These are phyloP conservation scores for Axea sp. DNA, from an alignment of 2,888 invertebrate genomes.

Conservation along the genomic window DNA sequence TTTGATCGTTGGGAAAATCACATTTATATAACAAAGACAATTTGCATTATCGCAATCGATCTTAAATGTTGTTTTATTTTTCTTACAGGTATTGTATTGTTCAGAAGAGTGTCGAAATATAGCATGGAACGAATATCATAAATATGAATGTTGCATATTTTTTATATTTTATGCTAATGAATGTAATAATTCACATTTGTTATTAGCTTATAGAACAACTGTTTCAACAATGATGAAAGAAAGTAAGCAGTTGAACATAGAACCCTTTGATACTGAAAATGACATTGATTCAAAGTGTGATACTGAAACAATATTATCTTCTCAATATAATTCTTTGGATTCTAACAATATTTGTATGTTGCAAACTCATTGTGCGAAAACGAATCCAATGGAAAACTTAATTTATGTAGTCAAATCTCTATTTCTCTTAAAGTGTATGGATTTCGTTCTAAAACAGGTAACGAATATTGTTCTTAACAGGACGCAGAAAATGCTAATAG, in stretches of 20 bases:
- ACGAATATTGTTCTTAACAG: slow-evolving; percentile 52
- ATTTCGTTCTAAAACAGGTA: slow-evolving; percentile 66
- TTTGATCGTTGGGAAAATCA: too few species aligned
- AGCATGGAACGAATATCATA: slow-evolving; percentile 76
- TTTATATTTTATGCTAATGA: slow-evolving; percentile 68
- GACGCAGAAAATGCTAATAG: slow-evolving; percentile 68
- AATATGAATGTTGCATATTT: slow-evolving; percentile 77
- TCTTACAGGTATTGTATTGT: slow-evolving; percentile 77
- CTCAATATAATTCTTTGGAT: slow-evolving; percentile 69
- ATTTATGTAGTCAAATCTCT: slow-evolving; percentile 76
- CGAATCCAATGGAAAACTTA: slow-evolving; percentile 74
- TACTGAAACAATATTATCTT: background rate
- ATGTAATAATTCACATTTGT: slow-evolving; percentile 65
- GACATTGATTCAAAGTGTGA: background rate
- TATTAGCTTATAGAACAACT: slow-evolving; percentile 74
- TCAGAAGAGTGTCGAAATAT: slow-evolving; percentile 73
- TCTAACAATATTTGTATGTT: slow-evolving; percentile 76
- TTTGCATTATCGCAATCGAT: too few species aligned
- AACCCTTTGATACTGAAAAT: slow-evolving; percentile 10
- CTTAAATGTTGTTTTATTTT: too few species aligned
- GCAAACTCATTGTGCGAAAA: slow-evolving; percentile 73
- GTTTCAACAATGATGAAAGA: slow-evolving; percentile 59
- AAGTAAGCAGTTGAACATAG: slow-evolving; percentile 13
- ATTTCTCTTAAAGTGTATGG: slow-evolving; percentile 78
- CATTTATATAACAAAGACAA: too few species aligned